These are phyloP conservation scores for Neopipo cinnamomea DNA, from an alignment of 2,113 vertebrate genomes.

Conservation along the genomic window DNA sequence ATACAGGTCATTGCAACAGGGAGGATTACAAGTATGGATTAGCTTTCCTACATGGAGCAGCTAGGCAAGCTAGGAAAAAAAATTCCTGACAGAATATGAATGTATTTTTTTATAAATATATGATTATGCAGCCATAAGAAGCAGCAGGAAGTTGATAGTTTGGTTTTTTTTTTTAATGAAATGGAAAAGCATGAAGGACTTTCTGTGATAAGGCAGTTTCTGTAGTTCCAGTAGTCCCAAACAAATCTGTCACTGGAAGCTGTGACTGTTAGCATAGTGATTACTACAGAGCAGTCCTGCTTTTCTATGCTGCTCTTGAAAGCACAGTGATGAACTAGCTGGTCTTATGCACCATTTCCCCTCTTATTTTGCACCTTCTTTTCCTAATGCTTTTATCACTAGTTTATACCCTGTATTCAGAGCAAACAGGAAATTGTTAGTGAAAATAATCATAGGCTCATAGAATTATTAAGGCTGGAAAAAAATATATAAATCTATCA, in stretches of 20 bases:
- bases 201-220: not conserved
- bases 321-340: not conserved
- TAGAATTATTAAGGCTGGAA: not conserved
- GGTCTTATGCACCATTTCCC: not conserved
- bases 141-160: not conserved
- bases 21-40: not conserved
- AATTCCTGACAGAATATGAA: not conserved
- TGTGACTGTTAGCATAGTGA: not conserved
- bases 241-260: not conserved
- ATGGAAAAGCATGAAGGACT: not conserved
- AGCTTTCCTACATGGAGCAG: not conserved
- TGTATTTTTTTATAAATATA: not conserved
- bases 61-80: not conserved
- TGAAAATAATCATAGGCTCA: not conserved
- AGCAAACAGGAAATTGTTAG: not conserved
- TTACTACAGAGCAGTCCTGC: not conserved
- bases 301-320: not conserved
- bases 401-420: not conserved
- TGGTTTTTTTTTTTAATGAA: not conserved
- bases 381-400: not conserved
- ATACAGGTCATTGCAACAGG: not conserved
- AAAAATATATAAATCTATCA: not conserved
- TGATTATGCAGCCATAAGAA: not conserved
- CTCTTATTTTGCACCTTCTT: not conserved
- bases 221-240: not conserved